phyloP scores from a whole-genome alignment of 2,888 invertebrate genomes.

The Ommatoiulus sabulosus region DNA sequence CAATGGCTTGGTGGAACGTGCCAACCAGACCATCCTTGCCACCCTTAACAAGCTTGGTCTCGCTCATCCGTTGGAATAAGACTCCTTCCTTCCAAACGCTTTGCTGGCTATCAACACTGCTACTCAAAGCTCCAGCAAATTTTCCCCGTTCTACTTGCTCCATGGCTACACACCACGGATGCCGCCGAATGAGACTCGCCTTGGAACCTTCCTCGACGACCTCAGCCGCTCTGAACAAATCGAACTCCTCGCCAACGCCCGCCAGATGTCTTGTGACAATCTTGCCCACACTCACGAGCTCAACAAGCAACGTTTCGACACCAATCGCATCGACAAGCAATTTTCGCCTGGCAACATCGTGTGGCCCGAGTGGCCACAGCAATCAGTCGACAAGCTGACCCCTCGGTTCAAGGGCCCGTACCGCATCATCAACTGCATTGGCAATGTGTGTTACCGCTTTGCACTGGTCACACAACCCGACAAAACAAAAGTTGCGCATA shows the following conservation, averaged over 20 bases:
- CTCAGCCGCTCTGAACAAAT: not conserved
- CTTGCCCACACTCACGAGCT: not conserved
- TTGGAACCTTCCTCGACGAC: constrained; percentile 24
- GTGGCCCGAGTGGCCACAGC: not conserved
- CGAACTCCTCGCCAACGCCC: not conserved
- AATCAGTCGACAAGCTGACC: not conserved
- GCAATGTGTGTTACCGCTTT: constrained; percentile 17
- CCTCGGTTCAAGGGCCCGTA: constrained; percentile 40
- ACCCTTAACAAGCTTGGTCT: not conserved
- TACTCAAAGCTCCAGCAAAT: not conserved
- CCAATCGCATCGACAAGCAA: not conserved
- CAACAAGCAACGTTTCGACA: not conserved
- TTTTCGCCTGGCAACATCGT: not conserved
- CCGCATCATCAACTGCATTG: not conserved
- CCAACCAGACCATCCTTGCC: not conserved
- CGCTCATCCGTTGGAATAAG: not conserved
- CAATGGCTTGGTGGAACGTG: not conserved
- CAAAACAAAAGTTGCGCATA: not conserved
- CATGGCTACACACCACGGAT: not conserved
- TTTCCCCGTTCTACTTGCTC: constrained; percentile 26
- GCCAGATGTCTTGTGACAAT: not conserved
- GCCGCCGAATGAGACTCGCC: not conserved
- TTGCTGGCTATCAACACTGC: constrained; percentile 32
- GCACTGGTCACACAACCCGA: not conserved
- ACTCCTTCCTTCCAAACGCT: not conserved